Conservation (phyloP, 2,888 invertebrate genomes). For the Eupithecia vulgata region DNA sequence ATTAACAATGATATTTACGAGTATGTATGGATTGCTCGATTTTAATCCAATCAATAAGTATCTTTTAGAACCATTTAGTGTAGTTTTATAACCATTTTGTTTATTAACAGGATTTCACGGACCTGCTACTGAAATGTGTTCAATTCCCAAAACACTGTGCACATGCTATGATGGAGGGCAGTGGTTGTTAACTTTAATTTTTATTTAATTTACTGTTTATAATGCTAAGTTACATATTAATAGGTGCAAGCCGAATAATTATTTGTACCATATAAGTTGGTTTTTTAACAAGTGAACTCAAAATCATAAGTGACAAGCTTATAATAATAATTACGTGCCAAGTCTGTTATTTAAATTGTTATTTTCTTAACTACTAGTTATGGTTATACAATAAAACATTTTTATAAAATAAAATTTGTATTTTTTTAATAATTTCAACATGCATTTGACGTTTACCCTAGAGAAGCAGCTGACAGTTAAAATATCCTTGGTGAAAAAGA, state of each 20-base stretch:
- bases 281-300: neutral
- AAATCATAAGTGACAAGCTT: neutral
- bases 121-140: conserved; percentile 86
- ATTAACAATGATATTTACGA: neutral
- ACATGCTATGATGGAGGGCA: conserved; percentile 87
- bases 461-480: neutral
- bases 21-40: neutral
- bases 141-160: conserved; percentile 90
- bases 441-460: neutral
- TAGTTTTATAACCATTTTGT: neutral
- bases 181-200: conserved; percentile 53
- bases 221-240: neutral
- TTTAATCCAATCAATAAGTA: neutral
- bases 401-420: neutral
- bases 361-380: neutral
- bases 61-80: neutral
- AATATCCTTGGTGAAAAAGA: neutral
- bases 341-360: neutral
- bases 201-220: conserved; percentile 21
- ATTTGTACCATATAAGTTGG: neutral
- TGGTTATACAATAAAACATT: neutral
- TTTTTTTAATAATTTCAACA: neutral
- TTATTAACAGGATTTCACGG: conserved; percentile 86
- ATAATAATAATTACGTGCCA: neutral
- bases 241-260: neutral